Conservation (phyloP, 2,888 invertebrate genomes). For the Leptinotarsa peninsularis region DNA sequence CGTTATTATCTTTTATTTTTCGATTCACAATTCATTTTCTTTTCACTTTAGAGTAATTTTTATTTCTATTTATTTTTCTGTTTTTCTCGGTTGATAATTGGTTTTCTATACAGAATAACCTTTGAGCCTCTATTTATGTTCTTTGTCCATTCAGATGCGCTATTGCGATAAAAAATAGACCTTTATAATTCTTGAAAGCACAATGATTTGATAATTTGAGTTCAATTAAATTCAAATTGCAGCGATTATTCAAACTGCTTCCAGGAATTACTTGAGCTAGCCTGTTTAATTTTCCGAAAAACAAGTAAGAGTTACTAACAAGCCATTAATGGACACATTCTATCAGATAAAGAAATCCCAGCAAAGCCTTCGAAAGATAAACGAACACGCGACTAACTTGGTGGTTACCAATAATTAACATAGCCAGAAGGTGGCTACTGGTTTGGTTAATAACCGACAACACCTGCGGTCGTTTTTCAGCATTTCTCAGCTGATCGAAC, state of each 20-base stretch:
- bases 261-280: background rate
- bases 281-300: constrained; percentile 10
- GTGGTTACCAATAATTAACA: constrained; percentile 11
- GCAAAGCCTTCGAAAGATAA: constrained; percentile 17
- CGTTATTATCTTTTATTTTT: no score
- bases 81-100: no score
- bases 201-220: no score
- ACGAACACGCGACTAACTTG: constrained; percentile 26
- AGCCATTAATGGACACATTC: constrained; percentile 22
- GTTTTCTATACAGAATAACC: no score
- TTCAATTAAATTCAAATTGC: background rate
- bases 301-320: constrained; percentile 13
- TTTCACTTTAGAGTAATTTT: no score
- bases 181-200: no score
- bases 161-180: no score
- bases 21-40: no score
- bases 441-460: background rate
- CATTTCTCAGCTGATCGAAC: background rate
- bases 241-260: background rate
- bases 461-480: background rate
- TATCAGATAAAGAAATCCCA: constrained; percentile 24
- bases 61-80: no score
- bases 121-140: no score
- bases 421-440: constrained; percentile 15
- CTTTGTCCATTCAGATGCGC: no score